These are phyloP conservation scores for Drosophila guanche DNA, from an alignment of 1,140 invertebrate species.

Conservation along the genomic window DNA sequence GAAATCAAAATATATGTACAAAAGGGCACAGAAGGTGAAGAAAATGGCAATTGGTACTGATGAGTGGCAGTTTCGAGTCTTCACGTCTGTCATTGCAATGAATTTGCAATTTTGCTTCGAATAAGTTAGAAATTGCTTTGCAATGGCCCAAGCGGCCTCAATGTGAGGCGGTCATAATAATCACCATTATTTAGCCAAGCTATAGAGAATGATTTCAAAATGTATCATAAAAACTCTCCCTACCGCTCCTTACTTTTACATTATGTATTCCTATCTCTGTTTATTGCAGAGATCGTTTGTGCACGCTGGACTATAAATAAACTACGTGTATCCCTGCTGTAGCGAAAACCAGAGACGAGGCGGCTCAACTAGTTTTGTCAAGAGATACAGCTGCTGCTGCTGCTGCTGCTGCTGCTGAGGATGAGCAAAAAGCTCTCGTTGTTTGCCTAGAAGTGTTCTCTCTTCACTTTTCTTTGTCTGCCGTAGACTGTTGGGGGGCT, in stretches of 20 bases:
- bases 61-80: too few species aligned
- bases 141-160: constrained; percentile 3
- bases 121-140: constrained; percentile 19
- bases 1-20: too few species aligned
- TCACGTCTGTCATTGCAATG: constrained; percentile 40
- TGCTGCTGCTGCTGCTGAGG: too few species aligned
- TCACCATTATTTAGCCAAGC: constrained; percentile 15
- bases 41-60: neutral
- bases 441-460: constrained; percentile 27
- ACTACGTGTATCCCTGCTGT: constrained; percentile 13
- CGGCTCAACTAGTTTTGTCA: constrained; percentile 11
- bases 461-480: constrained; percentile 7
- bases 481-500: neutral
- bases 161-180: neutral
- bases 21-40: too few species aligned
- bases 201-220: constrained; percentile 12
- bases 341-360: neutral
- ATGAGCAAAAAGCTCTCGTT: neutral
- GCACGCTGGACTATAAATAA: constrained; percentile 15
- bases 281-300: too few species aligned
- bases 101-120: constrained; percentile 29
- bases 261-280: neutral
- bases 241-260: too few species aligned
- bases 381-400: too few species aligned
- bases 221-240: too few species aligned